Evolutionary conservation across 2,797 vertebrate species (phyloP).

Genomic region (Threskiornis aethiopicus): DNA sequence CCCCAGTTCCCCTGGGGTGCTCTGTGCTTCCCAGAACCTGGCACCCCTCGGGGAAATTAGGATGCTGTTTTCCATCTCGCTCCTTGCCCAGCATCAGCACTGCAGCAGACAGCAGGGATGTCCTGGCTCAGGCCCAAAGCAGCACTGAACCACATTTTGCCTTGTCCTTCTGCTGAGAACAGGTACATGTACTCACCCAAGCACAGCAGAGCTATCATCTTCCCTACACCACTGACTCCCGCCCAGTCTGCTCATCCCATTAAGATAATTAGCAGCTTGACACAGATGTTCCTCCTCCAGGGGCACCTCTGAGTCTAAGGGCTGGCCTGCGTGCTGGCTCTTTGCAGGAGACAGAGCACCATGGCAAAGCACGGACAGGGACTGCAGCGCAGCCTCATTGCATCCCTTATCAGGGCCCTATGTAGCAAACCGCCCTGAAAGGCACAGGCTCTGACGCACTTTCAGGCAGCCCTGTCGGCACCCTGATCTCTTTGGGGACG

Average conservation of each 20-base stretch:
- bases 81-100: background rate
- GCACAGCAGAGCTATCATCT: background rate
- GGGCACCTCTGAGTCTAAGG: background rate
- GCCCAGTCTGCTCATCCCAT: background rate
- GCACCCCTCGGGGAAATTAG: background rate
- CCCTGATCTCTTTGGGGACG: background rate
- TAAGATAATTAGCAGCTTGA: conserved; percentile 34
- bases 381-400: accelerated
- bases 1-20: background rate
- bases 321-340: background rate
- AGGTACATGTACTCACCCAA: background rate
- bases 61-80: background rate
- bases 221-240: background rate
- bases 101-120: background rate
- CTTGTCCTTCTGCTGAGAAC: background rate
- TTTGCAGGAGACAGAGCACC: background rate
- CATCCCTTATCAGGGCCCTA: accelerated
- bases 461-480: background rate
- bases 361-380: background rate
- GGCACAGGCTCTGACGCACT: background rate
- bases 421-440: background rate
- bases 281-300: background rate
- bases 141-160: background rate
- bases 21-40: conserved; percentile 28
- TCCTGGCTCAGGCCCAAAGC: background rate